Conservation (phyloP, 2,888 invertebrate species). For the Leptopilina drosophilae region DNA sequence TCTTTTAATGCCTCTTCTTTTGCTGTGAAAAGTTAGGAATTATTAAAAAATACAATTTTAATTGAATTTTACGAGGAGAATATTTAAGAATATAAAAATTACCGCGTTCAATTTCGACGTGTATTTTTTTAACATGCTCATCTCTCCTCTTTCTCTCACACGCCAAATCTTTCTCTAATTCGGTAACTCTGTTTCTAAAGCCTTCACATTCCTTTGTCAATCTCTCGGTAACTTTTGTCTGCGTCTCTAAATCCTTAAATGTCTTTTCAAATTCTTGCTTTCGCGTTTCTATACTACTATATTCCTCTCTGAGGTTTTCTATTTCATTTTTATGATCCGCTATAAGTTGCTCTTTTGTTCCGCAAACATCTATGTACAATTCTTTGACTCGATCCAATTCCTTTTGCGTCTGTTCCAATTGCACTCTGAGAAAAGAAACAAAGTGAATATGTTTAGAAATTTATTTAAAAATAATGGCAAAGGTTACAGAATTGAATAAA, state of each 20-base stretch:
- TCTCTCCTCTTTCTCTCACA: slow-evolving; percentile 67
- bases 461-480: too few relatives aligned
- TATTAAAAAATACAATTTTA: slow-evolving; percentile 13
- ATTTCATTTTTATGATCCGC: slow-evolving; percentile 80
- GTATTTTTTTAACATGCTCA: slow-evolving; percentile 68
- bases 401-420: slow-evolving; percentile 73
- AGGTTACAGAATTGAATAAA: too few relatives aligned
- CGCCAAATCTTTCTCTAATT: slow-evolving; percentile 69
- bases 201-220: slow-evolving; percentile 66
- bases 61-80: slow-evolving; percentile 6
- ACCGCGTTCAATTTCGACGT: slow-evolving; percentile 71
- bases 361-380: slow-evolving; percentile 79
- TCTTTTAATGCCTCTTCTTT: slow-evolving; percentile 72
- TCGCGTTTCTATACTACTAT: slow-evolving; percentile 62
- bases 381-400: slow-evolving; percentile 71
- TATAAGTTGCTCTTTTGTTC: slow-evolving; percentile 80
- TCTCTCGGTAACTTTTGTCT: slow-evolving; percentile 64
- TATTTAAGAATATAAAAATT: slow-evolving; percentile 37
- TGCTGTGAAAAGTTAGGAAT: slow-evolving; percentile 57
- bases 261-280: slow-evolving; percentile 65
- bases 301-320: slow-evolving; percentile 76
- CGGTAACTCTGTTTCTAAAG: slow-evolving; percentile 65
- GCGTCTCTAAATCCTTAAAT: slow-evolving; percentile 65
- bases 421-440: slow-evolving; percentile 60
- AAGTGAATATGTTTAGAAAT: not conserved